A percentile compares a stretch with the other conserved stretches of the same genome.
Conservation (phyloP, 2,888 invertebrate genomes). For the Proisotoma minuta region DNA sequence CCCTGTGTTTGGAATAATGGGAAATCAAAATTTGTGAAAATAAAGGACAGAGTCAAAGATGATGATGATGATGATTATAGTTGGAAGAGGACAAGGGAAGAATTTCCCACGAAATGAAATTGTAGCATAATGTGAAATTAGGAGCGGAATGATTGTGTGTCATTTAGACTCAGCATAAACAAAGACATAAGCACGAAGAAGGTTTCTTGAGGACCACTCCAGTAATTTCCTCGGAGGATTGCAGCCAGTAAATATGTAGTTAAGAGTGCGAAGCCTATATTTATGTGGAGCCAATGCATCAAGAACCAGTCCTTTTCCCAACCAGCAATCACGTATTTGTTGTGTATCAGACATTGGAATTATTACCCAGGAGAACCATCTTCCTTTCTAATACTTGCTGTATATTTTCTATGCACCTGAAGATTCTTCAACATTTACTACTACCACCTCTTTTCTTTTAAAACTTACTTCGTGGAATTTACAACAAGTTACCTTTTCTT, state of each 20-base stretch:
- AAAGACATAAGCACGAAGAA: conserved; percentile 15
- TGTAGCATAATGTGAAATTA: conserved; percentile 14
- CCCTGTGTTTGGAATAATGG: too few species aligned
- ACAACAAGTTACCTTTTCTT: not conserved
- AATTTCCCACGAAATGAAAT: conserved; percentile 15
- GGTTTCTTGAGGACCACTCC: conserved; percentile 23
- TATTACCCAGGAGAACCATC: not conserved
- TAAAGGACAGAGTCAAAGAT: not conserved
- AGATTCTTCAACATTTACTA: not conserved
- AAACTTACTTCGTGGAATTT: conserved; percentile 1
- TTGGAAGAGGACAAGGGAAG: conserved; percentile 1
- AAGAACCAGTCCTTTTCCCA: conserved; percentile 9
- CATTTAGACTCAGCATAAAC: conserved; percentile 15
- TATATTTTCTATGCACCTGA: not conserved
- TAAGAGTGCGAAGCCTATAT: conserved; percentile 28
- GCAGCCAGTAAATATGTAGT: conserved; percentile 24
- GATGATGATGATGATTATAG: conserved; percentile 18
- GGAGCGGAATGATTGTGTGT: conserved; percentile 15
- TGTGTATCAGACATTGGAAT: not conserved
- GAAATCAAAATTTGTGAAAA: too few species aligned
- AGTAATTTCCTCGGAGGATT: conserved; percentile 30
- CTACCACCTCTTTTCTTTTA: conserved; percentile 3
- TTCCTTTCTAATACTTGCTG: not conserved
- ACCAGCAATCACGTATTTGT: conserved; percentile 11
- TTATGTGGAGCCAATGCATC: conserved; percentile 35